Conservation (phyloP, 2,888 invertebrate genomes). For the Ctenicera cuprea region DNA sequence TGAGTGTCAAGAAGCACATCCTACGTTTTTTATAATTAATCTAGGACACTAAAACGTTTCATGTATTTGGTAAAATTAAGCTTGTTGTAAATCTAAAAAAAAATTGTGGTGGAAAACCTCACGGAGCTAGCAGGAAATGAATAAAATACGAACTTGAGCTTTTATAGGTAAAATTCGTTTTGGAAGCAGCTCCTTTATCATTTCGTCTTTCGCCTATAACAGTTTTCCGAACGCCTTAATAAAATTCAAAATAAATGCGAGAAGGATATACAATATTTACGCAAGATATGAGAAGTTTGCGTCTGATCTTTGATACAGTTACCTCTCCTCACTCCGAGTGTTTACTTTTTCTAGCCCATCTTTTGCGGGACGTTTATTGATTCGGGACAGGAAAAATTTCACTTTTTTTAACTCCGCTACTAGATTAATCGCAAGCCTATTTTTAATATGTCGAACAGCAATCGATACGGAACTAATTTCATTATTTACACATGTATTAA, state of each 20-base stretch:
- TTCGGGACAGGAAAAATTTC: constrained; percentile 14
- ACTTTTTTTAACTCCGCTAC: background rate
- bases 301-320: constrained; percentile 40
- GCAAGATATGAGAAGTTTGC: constrained; percentile 44
- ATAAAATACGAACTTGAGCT: constrained; percentile 37
- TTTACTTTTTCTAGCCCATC: constrained; percentile 32
- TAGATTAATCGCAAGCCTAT: constrained; percentile 37
- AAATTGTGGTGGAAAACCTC: background rate
- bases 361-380: constrained; percentile 10
- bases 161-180: constrained; percentile 40
- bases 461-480: constrained; percentile 38
- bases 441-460: constrained; percentile 22
- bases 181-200: constrained; percentile 36
- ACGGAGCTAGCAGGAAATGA: constrained; percentile 13
- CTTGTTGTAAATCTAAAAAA: constrained; percentile 19
- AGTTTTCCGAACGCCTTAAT: constrained; percentile 46
- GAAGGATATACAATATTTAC: constrained; percentile 45
- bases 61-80: constrained; percentile 5
- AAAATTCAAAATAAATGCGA: constrained; percentile 50
- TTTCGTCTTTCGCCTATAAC: constrained; percentile 42
- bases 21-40: constrained; percentile 1
- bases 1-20: background rate
- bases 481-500: constrained; percentile 38
- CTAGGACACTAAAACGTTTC: background rate
- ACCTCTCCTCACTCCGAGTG: constrained; percentile 29